Evolutionary conservation across 1,140 invertebrate genomes (phyloP).

Genomic region (Stegodyphus dumicola): DNA sequence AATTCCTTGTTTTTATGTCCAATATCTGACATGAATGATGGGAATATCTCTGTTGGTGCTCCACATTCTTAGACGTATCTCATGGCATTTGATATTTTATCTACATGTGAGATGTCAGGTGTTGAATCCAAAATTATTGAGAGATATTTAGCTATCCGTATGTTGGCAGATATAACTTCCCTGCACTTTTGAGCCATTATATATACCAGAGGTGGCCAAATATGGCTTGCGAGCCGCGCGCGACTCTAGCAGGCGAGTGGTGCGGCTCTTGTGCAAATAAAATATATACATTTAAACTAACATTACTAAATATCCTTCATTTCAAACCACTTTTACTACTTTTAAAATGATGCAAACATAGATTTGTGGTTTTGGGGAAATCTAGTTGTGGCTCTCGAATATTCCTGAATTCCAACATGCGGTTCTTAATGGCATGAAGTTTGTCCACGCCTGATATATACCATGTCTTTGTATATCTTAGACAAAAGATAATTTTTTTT

Average conservation of each 20-base stretch:
- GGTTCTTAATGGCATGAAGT: no score
- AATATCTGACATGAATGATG: neutral
- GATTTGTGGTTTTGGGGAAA: no score
- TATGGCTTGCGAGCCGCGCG: no score
- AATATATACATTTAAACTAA: no score
- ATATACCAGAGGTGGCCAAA: no score
- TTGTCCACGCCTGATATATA: slow-evolving; percentile 15
- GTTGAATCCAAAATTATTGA: slow-evolving; percentile 67
- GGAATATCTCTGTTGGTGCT: slow-evolving; percentile 12
- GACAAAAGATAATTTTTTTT: slow-evolving; percentile 4
- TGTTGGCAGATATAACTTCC: neutral
- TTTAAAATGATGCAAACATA: no score
- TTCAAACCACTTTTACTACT: no score
- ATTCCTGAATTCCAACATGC: no score
- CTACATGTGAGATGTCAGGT: slow-evolving; percentile 67
- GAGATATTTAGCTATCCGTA: slow-evolving; percentile 66
- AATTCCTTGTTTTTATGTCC: slow-evolving; percentile 15
- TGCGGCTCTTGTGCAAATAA: no score
- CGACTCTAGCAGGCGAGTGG: no score
- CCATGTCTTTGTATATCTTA: slow-evolving; percentile 16
- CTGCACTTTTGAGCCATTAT: slow-evolving; percentile 16
- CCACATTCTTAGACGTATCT: slow-evolving; percentile 4
- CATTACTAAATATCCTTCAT: no score
- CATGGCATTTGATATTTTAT: slow-evolving; percentile 64
- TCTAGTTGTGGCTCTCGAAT: no score